These are phyloP conservation scores for Lampris megalopsis DNA, from an alignment of 2,113 vertebrate genomes.

Conservation along the genomic window DNA sequence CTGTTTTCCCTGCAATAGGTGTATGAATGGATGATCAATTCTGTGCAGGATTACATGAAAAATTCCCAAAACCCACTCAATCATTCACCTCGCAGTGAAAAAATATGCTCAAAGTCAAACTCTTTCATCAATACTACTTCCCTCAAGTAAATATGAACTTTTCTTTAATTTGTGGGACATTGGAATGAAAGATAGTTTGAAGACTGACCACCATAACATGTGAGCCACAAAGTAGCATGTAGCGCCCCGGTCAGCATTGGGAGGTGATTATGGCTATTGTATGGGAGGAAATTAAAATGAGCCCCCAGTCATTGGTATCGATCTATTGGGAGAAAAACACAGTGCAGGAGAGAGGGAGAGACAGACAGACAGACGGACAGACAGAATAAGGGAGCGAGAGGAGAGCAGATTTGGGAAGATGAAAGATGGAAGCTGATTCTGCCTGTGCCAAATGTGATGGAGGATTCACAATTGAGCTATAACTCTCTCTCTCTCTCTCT, in stretches of 20 bases:
- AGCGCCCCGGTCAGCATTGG: constrained; percentile 47
- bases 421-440: constrained; percentile 29
- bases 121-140: too few species aligned
- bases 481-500: not conserved
- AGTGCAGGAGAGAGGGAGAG: constrained; percentile 17
- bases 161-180: constrained; percentile 29
- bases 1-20: too few species aligned
- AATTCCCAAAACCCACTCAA: too few species aligned
- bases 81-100: too few species aligned
- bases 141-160: too few species aligned
- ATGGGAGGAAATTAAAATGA: constrained; percentile 75
- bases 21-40: too few species aligned
- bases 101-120: too few species aligned
- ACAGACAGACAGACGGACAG: not conserved
- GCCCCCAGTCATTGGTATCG: constrained; percentile 73
- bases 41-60: too few species aligned
- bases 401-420: constrained; percentile 19
- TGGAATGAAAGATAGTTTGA: constrained; percentile 3
- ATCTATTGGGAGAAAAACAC: constrained; percentile 53
- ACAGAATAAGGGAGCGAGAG: constrained; percentile 6
- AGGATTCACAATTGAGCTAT: not conserved
- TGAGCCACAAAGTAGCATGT: constrained; percentile 29
- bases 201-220: constrained; percentile 6
- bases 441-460: not conserved
- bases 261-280: constrained; percentile 71